Evolutionary conservation across 1,140 invertebrate species (phyloP).

Genomic region (Metaphire vulgaris): DNA sequence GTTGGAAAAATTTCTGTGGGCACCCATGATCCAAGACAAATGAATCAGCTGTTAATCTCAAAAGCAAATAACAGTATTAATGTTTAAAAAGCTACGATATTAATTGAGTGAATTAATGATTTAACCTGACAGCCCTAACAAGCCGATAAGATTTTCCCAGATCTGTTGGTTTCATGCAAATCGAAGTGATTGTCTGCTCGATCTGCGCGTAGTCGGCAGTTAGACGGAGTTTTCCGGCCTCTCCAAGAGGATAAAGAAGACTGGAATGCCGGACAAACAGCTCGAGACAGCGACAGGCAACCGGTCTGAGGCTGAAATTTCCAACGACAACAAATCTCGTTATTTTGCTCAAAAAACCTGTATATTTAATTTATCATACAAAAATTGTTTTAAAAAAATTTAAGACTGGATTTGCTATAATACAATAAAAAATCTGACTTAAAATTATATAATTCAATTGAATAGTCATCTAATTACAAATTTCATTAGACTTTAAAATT

Average conservation of each 20-base stretch:
- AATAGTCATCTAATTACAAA: too few relatives aligned
- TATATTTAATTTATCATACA: neutral
- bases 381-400: neutral
- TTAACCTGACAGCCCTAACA: slow-evolving; percentile 65
- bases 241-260: slow-evolving; percentile 71
- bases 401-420: neutral
- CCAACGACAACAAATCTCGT: too few relatives aligned
- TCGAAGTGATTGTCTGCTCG: slow-evolving; percentile 61
- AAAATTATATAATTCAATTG: too few relatives aligned
- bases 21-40: too few relatives aligned
- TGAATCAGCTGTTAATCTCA: too few relatives aligned
- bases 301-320: slow-evolving; percentile 56
- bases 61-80: too few relatives aligned
- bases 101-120: too few relatives aligned
- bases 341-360: neutral
- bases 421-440: too few relatives aligned
- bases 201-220: slow-evolving; percentile 74
- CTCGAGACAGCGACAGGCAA: slow-evolving; percentile 74
- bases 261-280: slow-evolving; percentile 79
- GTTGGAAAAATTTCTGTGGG: too few relatives aligned
- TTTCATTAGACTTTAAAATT: too few relatives aligned
- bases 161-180: slow-evolving; percentile 63
- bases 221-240: slow-evolving; percentile 69
- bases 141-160: slow-evolving; percentile 67
- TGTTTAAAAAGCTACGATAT: too few relatives aligned